These are phyloP conservation scores for Zaprionus ghesquierei DNA, from an alignment of 1,140 invertebrate genomes.

Conservation along the genomic window DNA sequence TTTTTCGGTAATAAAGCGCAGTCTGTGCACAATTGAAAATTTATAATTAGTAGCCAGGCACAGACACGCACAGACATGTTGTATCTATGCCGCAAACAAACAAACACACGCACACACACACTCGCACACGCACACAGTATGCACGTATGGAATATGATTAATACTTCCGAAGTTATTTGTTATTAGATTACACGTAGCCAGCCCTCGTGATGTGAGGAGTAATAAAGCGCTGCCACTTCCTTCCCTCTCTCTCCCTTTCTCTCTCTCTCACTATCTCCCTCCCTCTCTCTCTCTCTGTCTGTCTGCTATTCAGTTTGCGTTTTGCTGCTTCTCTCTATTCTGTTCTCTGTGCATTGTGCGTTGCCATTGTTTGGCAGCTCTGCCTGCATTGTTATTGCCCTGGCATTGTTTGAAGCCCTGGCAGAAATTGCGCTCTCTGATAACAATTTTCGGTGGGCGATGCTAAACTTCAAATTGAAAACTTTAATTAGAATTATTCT, in stretches of 20 bases:
- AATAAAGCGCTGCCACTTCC: neutral
- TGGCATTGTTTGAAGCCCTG: slow-evolving; percentile 66
- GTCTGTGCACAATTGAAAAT: slow-evolving; percentile 76
- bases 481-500: slow-evolving; percentile 80
- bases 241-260: neutral
- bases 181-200: slow-evolving; percentile 70
- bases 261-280: neutral
- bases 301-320: neutral
- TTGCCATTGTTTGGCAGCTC: slow-evolving; percentile 58
- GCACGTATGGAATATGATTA: slow-evolving; percentile 67
- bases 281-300: neutral
- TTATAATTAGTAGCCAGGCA: slow-evolving; percentile 73
- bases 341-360: slow-evolving; percentile 36
- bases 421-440: slow-evolving; percentile 58
- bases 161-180: slow-evolving; percentile 80
- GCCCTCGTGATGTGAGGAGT: neutral
- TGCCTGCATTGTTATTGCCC: slow-evolving; percentile 64
- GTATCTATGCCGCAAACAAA: neutral
- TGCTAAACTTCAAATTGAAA: slow-evolving; percentile 78
- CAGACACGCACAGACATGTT: slow-evolving; percentile 35
- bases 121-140: neutral
- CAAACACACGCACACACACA: slow-evolving; percentile 13
- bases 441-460: slow-evolving; percentile 52
- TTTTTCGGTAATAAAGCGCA: slow-evolving; percentile 58
- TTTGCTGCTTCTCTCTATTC: neutral